Base-by-base conservation (phyloP, 2,888 invertebrate species). In the Temnothorax rugatulus region DNA sequence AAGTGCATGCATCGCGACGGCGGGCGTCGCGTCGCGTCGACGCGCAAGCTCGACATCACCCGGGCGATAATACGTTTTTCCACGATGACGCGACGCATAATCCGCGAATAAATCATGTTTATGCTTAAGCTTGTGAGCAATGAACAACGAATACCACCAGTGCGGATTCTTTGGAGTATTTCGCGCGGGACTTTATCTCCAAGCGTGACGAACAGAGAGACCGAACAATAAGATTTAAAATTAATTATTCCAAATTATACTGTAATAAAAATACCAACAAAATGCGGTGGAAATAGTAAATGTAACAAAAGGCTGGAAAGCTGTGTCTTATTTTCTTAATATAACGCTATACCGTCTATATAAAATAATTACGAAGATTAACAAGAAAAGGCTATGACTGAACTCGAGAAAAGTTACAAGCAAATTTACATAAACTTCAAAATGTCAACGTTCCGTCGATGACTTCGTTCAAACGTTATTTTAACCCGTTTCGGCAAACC, bases 51-150 rank as follows among this genome's bases (percentile, higher is more conserved):
- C 76, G 41, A 76, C 76, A 52, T 52, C 76, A 66, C 76, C 52
- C 52, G 9, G 34, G 25, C 41, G 66, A 66, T 76, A 76, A 76
- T 66, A 76, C 66, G 34, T 76, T 76, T 76, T 66, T 38, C 66
- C 76, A 41, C 52, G 25, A 66, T 66, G 76, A 76, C 76, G 38
- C 41, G 66, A 76, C 52, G 76, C 76, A 66, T 76, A 76, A 76
- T 76, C 76, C 76, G 52, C 38, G 76, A 76, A 76, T 76, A 76
- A 66, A 76, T 76, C 76, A 76, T 66, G 76, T 76, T 76, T 66
- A 76, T 25, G 76, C 38, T 66, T 52, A 52, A 64, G 52, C 38
- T 52, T 66, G 52, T 21, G 66, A 66, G 66, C 52, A 76, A 66
- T 66, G 64, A 76, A 66, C 76, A 75, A 75, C 61, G 25, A 41